phyloP scores from a whole-genome alignment of 2,888 invertebrate species.

The Epinotia nisella region DNA sequence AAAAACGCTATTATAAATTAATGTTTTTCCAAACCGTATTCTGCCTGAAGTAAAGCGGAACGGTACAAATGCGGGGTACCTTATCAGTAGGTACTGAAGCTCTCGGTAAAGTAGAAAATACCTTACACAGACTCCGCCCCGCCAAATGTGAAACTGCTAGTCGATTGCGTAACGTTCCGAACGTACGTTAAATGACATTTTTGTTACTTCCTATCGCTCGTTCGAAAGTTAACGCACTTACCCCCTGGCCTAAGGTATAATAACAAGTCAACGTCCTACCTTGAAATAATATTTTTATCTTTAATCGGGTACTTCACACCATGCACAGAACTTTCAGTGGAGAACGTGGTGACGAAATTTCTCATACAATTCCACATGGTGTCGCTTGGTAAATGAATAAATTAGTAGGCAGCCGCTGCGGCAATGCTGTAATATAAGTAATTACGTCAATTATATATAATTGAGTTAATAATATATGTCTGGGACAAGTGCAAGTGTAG shows the following conservation, averaged over 20 bases:
- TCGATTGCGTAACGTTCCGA: no score
- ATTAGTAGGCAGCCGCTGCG: conserved; percentile 10
- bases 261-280: not conserved
- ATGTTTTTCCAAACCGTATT: no score
- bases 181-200: no score
- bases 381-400: conserved; percentile 28
- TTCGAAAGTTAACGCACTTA: no score
- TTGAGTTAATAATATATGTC: conserved; percentile 35
- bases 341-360: conserved; percentile 24
- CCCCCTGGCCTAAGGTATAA: not conserved
- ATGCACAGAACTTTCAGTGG: conserved; percentile 36
- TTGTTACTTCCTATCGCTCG: no score
- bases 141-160: not conserved
- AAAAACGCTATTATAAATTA: no score
- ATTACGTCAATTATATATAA: conserved; percentile 32
- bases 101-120: not conserved
- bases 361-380: conserved; percentile 32
- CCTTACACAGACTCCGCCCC: not conserved
- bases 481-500: conserved; percentile 11
- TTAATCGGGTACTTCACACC: conserved; percentile 38
- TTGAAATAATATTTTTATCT: conserved; percentile 34
- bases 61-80: no score
- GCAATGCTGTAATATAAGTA: conserved; percentile 31
- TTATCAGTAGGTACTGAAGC: no score
- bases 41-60: no score